Percentiles rank a stretch among this genome's conserved stretches.
These are phyloP conservation scores for Phaonia tiefii DNA, from an alignment of 2,888 invertebrate genomes.

Conservation along the genomic window DNA sequence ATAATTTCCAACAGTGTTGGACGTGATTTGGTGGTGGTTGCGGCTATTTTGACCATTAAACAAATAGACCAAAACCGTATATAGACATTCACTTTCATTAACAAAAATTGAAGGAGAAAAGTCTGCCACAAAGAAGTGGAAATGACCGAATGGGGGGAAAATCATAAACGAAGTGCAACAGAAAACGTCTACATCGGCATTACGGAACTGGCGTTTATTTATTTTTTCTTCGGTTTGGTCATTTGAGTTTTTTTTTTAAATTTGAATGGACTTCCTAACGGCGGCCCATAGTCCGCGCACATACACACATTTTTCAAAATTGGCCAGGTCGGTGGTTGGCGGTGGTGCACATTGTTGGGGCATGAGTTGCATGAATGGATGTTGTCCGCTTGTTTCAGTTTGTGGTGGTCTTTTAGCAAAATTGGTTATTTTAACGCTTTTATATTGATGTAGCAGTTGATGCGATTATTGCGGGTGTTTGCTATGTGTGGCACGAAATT, in stretches of 20 bases:
- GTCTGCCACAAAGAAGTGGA: slow-evolving; percentile 32
- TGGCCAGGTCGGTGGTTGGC: slow-evolving; percentile 39
- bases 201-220: slow-evolving; percentile 54
- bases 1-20: slow-evolving; percentile 28
- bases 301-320: slow-evolving; percentile 44
- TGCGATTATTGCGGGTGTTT: neutral
- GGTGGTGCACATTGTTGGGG: slow-evolving; percentile 4
- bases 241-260: slow-evolving; percentile 5
- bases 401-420: slow-evolving; percentile 13
- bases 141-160: slow-evolving; percentile 38
- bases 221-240: no score
- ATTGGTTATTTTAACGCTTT: slow-evolving; percentile 35
- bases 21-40: slow-evolving; percentile 9
- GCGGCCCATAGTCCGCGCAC: neutral
- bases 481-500: neutral
- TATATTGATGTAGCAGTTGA: slow-evolving; percentile 15
- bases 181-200: slow-evolving; percentile 43
- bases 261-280: slow-evolving; percentile 56
- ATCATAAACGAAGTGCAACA: slow-evolving; percentile 32
- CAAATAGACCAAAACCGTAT: slow-evolving; percentile 54
- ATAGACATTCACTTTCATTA: slow-evolving; percentile 63
- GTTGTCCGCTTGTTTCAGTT: neutral
- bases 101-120: slow-evolving; percentile 46
- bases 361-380: slow-evolving; percentile 26
- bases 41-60: slow-evolving; percentile 36